Evolutionary conservation across 1,140 invertebrate genomes (phyloP), one percentile per base, ranked within the genome.

Genomic region (Ceratitis capitata): DNA sequence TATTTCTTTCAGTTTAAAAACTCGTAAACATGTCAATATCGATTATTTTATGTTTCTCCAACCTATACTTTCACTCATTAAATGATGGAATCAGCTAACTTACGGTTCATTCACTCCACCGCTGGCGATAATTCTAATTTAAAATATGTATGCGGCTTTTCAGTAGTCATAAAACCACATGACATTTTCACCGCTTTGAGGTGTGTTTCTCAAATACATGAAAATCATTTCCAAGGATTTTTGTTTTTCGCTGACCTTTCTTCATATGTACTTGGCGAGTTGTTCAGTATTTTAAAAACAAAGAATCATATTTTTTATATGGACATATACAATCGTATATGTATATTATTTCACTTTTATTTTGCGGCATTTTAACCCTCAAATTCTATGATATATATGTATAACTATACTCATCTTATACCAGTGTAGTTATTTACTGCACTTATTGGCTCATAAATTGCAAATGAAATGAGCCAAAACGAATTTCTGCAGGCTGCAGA

Each of bases 381-480:
- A 42, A 1, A 47, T n/a, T n/a, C n/a, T n/a, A n/a, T n/a, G n/a
- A n/a, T n/a, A n/a, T n/a, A n/a, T n/a, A 45, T 12, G 39, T 6
- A 29, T 53, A 39, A 29, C 29, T 69, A 14, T 16, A 39, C 29
- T 29, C 14, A n/a, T n/a, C n/a, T n/a, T n/a, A n/a, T 19, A 39
- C 16, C n/a, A 35, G 14, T 14, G 3, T 12, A 56, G n/a, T 7
- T 39, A n/a, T n/a, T n/a, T n/a, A 42, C 16, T 83, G 69, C 47
- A 42, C 29, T 86, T 86, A 64, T 86, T 88, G 86, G 85, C 87
- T 87, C 89, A 89, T 90, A 90, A 90, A 90, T 90, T 90, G 89
- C 89, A 90, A 90, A 90, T 88, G 86, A 90, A 90, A 90, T 90
- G 89, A 90, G 89, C 88, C 89, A 90, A 88, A 89, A 84, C 89